Conservation (phyloP, 2,797 vertebrate genomes). For the Sebastolobus alascanus region DNA sequence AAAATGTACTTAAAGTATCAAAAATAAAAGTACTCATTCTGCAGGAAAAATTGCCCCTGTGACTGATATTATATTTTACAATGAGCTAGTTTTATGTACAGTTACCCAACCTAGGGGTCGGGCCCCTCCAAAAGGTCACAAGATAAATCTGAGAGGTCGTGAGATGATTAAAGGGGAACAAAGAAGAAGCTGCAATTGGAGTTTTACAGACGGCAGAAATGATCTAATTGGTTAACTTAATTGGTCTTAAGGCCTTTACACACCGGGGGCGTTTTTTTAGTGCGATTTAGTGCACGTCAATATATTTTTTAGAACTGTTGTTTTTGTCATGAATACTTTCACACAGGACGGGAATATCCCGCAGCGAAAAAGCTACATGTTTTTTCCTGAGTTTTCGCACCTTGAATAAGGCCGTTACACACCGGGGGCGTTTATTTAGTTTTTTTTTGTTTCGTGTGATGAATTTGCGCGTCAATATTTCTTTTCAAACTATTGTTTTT, state of each 20-base stretch:
- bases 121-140: background rate
- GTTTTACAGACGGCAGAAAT: background rate
- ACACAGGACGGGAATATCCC: no score
- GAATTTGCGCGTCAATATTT: no score
- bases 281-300: no score
- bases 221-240: background rate
- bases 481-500: no score
- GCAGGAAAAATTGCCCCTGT: background rate
- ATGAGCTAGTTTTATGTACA: background rate
- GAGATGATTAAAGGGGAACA: background rate
- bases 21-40: background rate
- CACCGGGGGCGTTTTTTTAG: fast-evolving
- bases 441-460: no score
- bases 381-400: no score
- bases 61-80: background rate
- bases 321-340: no score
- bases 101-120: background rate
- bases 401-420: no score
- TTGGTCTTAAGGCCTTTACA: background rate
- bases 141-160: background rate
- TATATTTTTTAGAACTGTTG: no score
- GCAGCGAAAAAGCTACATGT: no score
- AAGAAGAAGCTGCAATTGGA: background rate
- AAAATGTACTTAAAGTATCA: background rate
- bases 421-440: no score